phyloP scores from a whole-genome alignment of 2,113 vertebrate genomes.

The Engraulis encrasicolus region DNA sequence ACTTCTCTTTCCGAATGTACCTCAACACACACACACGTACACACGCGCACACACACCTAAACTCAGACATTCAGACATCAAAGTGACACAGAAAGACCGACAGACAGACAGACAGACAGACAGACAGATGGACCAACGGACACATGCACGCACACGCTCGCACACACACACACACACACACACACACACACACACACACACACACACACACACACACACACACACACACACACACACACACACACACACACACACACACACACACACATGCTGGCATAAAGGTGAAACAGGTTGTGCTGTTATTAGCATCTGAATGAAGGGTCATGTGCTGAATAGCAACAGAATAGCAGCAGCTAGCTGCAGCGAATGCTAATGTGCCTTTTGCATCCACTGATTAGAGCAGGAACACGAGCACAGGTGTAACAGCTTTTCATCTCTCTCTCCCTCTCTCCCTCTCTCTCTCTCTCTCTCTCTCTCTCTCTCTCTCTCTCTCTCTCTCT shows the following conservation, averaged over 20 bases:
- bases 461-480: neutral
- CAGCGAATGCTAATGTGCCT: neutral
- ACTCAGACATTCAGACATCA: neutral
- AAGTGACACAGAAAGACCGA: neutral
- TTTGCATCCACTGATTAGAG: neutral
- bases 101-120: constrained; percentile 22
- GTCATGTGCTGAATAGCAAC: neutral
- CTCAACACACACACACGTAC: constrained; percentile 11
- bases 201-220: neutral
- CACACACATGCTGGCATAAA: neutral
- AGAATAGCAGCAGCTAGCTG: neutral
- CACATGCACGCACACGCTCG: no score
- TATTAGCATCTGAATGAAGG: constrained; percentile 9
- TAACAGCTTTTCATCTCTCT: neutral
- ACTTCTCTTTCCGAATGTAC: no score
- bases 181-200: constrained; percentile 11
- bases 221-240: constrained; percentile 13
- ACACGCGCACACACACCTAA: constrained; percentile 6
- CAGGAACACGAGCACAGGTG: neutral
- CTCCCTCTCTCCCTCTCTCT: neutral
- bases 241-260: constrained; percentile 26
- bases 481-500: neutral
- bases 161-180: constrained; percentile 14
- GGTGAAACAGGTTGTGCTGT: constrained; percentile 3
- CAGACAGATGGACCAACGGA: neutral